Evolutionary conservation across 2,888 invertebrate species (phyloP).

Genomic region (Tipula unca): DNA sequence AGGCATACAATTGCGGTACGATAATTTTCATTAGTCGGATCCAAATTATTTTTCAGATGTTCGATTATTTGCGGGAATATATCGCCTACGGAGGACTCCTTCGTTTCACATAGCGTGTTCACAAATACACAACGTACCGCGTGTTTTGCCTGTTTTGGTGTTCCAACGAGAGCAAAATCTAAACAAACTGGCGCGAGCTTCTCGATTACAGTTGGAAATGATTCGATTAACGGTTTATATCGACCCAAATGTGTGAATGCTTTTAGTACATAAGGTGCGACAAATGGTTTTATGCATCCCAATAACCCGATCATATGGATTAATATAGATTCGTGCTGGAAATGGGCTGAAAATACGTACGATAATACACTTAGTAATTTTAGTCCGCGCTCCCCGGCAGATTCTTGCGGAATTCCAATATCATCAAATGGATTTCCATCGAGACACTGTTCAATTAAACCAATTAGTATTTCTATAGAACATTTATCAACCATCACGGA

Average conservation of each 20-base stretch:
- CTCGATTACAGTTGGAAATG: slow-evolving; percentile 66
- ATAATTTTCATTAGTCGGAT: slow-evolving; percentile 69
- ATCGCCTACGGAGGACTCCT: slow-evolving; percentile 45
- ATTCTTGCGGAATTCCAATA: slow-evolving; percentile 69
- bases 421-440: slow-evolving; percentile 61
- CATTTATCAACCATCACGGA: slow-evolving; percentile 94
- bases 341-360: slow-evolving; percentile 87
- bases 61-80: slow-evolving; percentile 80
- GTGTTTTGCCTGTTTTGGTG: slow-evolving; percentile 93
- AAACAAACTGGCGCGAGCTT: slow-evolving; percentile 79
- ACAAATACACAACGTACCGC: slow-evolving; percentile 87
- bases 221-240: slow-evolving; percentile 72
- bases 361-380: slow-evolving; percentile 80
- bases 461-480: slow-evolving; percentile 65
- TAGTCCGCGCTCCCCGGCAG: slow-evolving; percentile 82
- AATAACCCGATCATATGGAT: slow-evolving; percentile 64
- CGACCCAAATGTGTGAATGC: slow-evolving; percentile 82
- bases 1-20: slow-evolving; percentile 89
- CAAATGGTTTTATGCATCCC: slow-evolving; percentile 60
- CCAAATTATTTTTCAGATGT: slow-evolving; percentile 64
- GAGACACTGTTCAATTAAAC: slow-evolving; percentile 59
- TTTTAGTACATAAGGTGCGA: slow-evolving; percentile 72
- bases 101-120: slow-evolving; percentile 48
- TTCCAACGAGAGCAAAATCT: slow-evolving; percentile 79
- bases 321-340: slow-evolving; percentile 77